A percentile compares a stretch with the other conserved stretches of the same genome.
These are phyloP conservation scores for Syrmaticus mikado DNA, from an alignment of 2,113 vertebrate genomes.

Conservation along the genomic window DNA sequence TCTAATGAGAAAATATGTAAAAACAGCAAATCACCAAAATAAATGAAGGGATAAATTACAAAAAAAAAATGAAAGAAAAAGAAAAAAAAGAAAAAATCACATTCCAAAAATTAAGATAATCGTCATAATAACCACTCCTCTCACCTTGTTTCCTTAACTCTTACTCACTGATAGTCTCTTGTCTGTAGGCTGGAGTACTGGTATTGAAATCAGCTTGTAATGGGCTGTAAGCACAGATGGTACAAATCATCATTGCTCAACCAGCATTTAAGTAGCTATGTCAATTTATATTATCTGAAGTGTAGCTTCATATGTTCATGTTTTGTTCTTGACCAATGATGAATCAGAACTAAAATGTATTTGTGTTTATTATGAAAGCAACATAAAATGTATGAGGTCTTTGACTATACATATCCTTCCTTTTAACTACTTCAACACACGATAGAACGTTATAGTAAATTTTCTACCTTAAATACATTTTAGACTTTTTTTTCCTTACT, in stretches of 20 bases:
- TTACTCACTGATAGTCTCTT: constrained; percentile 39
- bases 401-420: constrained; percentile 38
- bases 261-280: constrained; percentile 1
- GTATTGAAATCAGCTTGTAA: background rate
- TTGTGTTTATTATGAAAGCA: constrained; percentile 34
- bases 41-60: background rate
- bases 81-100: background rate
- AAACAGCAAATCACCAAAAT: background rate
- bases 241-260: constrained; percentile 50
- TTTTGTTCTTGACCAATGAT: constrained; percentile 45
- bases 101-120: constrained; percentile 16
- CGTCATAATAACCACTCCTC: background rate
- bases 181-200: constrained; percentile 18
- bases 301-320: constrained; percentile 14
- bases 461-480: background rate
- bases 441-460: background rate
- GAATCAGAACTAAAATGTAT: constrained; percentile 50
- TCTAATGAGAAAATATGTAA: background rate
- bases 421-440: constrained; percentile 9
- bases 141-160: background rate
- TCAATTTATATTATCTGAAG: constrained; percentile 43
- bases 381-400: constrained; percentile 40
- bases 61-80: background rate
- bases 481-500: background rate
- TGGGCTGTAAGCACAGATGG: constrained; percentile 36